Conservation (phyloP, 2,113 vertebrate genomes). For the Pelecanus crispus region DNA sequence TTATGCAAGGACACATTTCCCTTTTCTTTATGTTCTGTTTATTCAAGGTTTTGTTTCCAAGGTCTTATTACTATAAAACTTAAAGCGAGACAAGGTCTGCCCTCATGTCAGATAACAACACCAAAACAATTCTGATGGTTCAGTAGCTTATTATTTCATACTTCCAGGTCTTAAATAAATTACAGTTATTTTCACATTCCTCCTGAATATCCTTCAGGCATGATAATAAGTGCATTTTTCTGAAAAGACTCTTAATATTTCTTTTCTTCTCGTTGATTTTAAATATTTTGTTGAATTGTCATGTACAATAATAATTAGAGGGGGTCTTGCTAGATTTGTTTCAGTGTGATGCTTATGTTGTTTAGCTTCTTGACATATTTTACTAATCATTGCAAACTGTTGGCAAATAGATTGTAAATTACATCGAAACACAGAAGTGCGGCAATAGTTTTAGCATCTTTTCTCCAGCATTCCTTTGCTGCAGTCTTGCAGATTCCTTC, state of each 20-base stretch:
- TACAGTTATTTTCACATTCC: conserved; percentile 72
- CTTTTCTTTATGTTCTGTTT: conserved; percentile 75
- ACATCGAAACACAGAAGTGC: not conserved
- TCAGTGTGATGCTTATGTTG: conserved; percentile 47
- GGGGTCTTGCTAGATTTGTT: conserved; percentile 53
- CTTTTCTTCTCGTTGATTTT: conserved; percentile 54
- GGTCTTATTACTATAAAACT: conserved; percentile 80
- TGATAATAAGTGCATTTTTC: conserved; percentile 66
- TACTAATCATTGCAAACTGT: conserved; percentile 52
- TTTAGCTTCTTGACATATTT: conserved; percentile 63
- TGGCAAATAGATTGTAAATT: conserved; percentile 58
- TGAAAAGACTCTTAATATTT: conserved; percentile 60
- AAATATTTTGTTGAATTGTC: conserved; percentile 68
- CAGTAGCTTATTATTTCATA: conserved; percentile 76
- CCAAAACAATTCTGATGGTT: conserved; percentile 76
- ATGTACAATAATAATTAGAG: conserved; percentile 63
- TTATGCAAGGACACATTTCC: conserved; percentile 81
- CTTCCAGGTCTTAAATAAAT: conserved; percentile 76
- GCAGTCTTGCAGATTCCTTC: not conserved
- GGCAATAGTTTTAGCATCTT: conserved; percentile 26
- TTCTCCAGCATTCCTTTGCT: conserved; percentile 25
- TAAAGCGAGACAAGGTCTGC: conserved; percentile 79
- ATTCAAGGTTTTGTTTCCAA: conserved; percentile 84
- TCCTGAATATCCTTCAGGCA: conserved; percentile 71
- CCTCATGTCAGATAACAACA: conserved; percentile 75